Evolutionary conservation across 1,140 invertebrate species (phyloP).

Genomic region (Lucilia sericata): DNA sequence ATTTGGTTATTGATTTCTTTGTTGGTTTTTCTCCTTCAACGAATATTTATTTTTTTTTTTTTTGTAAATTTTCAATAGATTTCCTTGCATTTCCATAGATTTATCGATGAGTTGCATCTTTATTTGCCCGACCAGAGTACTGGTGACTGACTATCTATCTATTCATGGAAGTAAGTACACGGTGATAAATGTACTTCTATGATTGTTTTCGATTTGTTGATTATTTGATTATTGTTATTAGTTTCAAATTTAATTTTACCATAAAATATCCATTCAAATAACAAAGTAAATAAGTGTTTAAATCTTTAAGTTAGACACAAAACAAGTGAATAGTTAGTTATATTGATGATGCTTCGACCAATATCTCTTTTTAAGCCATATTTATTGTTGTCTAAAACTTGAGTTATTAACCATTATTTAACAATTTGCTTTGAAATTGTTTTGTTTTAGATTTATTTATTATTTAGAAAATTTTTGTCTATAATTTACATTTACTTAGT

Average conservation of each 20-base stretch:
- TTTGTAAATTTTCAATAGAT: not conserved
- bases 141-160: too few species aligned
- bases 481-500: not conserved
- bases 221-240: not conserved
- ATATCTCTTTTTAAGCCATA: not conserved
- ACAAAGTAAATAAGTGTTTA: not conserved
- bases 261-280: not conserved
- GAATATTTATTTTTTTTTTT: not conserved
- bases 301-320: not conserved
- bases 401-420: constrained; percentile 16
- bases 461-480: not conserved
- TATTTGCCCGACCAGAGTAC: not conserved
- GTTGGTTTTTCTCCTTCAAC: not conserved
- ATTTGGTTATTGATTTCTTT: constrained; percentile 14
- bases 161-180: too few species aligned
- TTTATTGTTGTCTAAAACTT: constrained; percentile 4
- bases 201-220: constrained; percentile 20
- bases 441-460: too few species aligned
- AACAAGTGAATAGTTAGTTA: not conserved
- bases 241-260: not conserved
- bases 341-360: not conserved
- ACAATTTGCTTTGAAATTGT: not conserved
- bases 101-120: constrained; percentile 21
- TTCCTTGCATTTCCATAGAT: not conserved
- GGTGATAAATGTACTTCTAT: constrained; percentile 12